Conservation (phyloP, 2,888 invertebrate genomes). For the Cephus pulcher region DNA sequence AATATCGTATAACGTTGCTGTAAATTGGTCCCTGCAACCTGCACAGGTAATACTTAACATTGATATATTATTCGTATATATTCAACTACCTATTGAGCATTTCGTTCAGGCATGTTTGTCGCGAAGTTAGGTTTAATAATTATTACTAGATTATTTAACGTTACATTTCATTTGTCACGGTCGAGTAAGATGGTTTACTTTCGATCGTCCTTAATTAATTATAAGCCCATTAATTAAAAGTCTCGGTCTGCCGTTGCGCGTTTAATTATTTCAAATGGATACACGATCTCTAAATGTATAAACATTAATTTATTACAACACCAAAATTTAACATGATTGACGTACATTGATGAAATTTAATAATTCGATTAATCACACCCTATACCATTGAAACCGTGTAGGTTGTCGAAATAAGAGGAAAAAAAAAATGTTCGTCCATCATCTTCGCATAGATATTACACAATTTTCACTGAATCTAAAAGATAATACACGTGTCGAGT, state of each 20-base stretch:
- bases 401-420: not conserved
- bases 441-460: not conserved
- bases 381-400: not conserved
- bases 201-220: not conserved
- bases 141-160: not conserved
- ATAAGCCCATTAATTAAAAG: not conserved
- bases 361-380: too few species aligned
- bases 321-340: not conserved
- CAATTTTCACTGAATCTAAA: not conserved
- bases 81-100: slow-evolving; percentile 35
- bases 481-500: not conserved
- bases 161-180: not conserved
- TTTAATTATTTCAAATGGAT: not conserved
- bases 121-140: not conserved
- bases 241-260: not conserved
- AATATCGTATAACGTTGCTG: not conserved
- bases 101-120: slow-evolving; percentile 30
- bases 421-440: not conserved
- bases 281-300: not conserved
- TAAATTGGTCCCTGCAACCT: slow-evolving; percentile 24
- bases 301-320: not conserved
- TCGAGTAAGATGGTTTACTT: not conserved
- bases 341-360: not conserved
- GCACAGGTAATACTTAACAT: slow-evolving; percentile 20
- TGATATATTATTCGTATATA: slow-evolving; percentile 7